Base-by-base conservation (phyloP, 2,113 vertebrate species). In the Brachirus orientalis region DNA sequence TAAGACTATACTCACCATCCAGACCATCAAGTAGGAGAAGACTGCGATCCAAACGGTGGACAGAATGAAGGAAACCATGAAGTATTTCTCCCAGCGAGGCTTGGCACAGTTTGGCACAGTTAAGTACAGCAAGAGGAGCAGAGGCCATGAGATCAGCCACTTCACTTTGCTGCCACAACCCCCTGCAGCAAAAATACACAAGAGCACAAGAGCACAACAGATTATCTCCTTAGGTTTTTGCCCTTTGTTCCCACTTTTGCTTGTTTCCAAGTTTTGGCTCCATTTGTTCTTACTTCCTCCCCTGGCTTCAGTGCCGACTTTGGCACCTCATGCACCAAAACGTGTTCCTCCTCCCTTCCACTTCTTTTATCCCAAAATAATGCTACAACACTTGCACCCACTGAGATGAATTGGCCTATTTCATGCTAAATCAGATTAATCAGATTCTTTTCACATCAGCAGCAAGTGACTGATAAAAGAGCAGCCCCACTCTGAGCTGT, bases 1-100 rank as follows among this genome's bases (percentile, higher is more conserved):
- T 3, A 40, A 12, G 22, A 36, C 3, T 13, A 1, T 8, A 76
- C 96, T 91, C 88, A 99, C 98, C 97, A 99, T 95, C 98, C 98
- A 99, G 84, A 99, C 98, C 98, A 99, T 99, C n/a, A 99, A 69
- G 84, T 99, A 99, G 78, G 98, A 99, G 88, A 99, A 99, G 86
- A 99, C 62, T 0, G 98, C 98, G 8, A 99, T 99, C 98, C 98
- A 99, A 63, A 99, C 37, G 0, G 98, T 99, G 55, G 98, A 96
- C 0, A 96, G 91, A 62, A 98, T 0, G 45, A 99, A 99, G 6
- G 96, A 97, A 18, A 95, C 0, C 98, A 99, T 98, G 89, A 99
- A 99, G 85, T 47, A 95, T 28, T 77, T 97, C 91, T 98, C 97
- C 97, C 96, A 98, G 71, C 96, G 96, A 44, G 95, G 95, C 79